Evolutionary conservation across 2,797 vertebrate species (phyloP).

Genomic region (Phataginus tricuspis): DNA sequence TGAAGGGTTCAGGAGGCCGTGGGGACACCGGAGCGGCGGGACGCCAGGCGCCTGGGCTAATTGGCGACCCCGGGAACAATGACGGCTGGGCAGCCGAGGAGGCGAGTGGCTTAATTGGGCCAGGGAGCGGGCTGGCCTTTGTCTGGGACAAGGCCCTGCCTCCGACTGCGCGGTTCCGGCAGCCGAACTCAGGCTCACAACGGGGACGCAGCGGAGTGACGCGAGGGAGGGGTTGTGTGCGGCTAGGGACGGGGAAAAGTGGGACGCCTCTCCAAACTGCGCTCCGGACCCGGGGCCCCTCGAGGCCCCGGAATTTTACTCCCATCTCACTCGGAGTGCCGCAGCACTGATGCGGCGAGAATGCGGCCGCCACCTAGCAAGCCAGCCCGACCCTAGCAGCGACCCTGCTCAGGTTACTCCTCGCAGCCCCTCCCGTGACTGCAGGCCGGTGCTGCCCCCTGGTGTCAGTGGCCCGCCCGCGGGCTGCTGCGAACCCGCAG

Average conservation of each 20-base stretch:
- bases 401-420: background rate
- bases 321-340: background rate
- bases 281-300: background rate
- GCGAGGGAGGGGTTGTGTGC: background rate
- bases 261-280: background rate
- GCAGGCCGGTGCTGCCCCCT: conserved; percentile 63
- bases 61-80: conserved; percentile 68
- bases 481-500: background rate
- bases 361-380: fast-evolving
- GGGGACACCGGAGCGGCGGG: conserved; percentile 36
- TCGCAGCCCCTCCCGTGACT: background rate
- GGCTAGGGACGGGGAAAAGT: background rate
- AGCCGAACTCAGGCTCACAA: background rate
- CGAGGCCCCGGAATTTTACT: background rate
- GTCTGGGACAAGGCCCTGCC: conserved; percentile 28
- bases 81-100: background rate
- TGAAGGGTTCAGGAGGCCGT: conserved; percentile 61
- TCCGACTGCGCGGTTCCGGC: background rate
- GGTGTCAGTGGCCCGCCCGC: background rate
- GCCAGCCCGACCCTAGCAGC: background rate
- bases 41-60: conserved; percentile 58
- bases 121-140: conserved; percentile 64
- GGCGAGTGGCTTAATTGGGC: conserved; percentile 67
- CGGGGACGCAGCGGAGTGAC: background rate
- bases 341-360: background rate